Evolutionary conservation across 2,113 vertebrate species (phyloP).

Genomic region (Falcunculus frontatus): DNA sequence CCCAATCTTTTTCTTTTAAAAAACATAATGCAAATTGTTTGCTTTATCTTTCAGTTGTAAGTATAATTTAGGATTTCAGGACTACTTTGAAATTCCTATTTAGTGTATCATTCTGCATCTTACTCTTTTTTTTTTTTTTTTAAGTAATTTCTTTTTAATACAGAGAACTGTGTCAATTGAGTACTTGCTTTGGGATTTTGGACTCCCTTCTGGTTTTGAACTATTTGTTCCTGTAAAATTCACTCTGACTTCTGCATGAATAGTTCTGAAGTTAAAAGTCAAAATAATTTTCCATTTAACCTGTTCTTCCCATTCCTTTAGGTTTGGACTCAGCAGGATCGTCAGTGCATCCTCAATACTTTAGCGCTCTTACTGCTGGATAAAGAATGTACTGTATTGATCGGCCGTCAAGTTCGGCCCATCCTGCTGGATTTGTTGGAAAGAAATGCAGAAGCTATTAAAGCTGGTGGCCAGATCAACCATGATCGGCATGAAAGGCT

Average conservation of each 20-base stretch:
- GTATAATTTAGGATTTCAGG: not conserved
- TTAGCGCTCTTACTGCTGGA: constrained; percentile 86
- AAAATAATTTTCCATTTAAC: not conserved
- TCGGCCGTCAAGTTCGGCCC: constrained; percentile 86
- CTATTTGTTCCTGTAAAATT: not conserved
- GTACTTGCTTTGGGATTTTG: not conserved
- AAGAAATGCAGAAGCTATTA: constrained; percentile 85
- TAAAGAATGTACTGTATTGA: constrained; percentile 87
- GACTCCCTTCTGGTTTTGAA: not conserved
- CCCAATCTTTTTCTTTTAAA: not conserved
- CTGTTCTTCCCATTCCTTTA: constrained; percentile 38
- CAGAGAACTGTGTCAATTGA: not conserved
- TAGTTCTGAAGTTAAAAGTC: not conserved
- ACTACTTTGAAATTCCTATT: not conserved
- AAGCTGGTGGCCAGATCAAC: constrained; percentile 79
- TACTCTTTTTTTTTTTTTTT: not conserved
- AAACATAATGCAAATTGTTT: not conserved
- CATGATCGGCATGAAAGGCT: constrained; percentile 93
- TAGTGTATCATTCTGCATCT: not conserved
- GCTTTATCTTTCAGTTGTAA: not conserved
- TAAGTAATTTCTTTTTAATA: not conserved
- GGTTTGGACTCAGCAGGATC: constrained; percentile 91
- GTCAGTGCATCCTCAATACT: constrained; percentile 82
- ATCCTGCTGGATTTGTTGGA: constrained; percentile 91
- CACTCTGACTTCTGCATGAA: not conserved